Conservation (phyloP, 2,888 invertebrate species). For the Temnothorax rugatulus region DNA sequence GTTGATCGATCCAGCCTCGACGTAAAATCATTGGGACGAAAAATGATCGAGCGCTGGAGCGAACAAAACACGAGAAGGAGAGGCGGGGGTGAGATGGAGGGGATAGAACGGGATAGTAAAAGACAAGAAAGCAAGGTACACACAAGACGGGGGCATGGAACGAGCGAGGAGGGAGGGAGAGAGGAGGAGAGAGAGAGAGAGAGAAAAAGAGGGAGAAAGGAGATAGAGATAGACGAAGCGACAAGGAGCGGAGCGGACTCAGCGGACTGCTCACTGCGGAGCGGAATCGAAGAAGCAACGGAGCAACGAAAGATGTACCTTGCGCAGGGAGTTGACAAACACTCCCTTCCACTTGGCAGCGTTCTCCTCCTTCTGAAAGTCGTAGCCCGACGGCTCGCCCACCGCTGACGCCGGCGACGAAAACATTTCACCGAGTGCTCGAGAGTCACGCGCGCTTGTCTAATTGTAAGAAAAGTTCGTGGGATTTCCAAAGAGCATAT, state of each 20-base stretch:
- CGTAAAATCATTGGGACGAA: slow-evolving; percentile 42
- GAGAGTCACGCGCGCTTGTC: slow-evolving; percentile 1
- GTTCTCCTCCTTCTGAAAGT: slow-evolving; percentile 96
- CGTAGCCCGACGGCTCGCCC: slow-evolving; percentile 89
- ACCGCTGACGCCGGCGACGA: slow-evolving; percentile 86
- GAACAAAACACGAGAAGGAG: slow-evolving; percentile 11
- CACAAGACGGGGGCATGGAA: not conserved
- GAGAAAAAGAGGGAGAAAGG: not conserved
- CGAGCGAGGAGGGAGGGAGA: not conserved
- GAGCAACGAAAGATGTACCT: slow-evolving; percentile 88
- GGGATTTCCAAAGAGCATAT: slow-evolving; percentile 73
- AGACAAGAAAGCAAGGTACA: slow-evolving; percentile 12
- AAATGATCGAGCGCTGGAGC: slow-evolving; percentile 42
- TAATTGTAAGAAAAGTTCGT: slow-evolving; percentile 62
- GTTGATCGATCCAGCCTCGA: slow-evolving; percentile 50
- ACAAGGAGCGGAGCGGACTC: slow-evolving; percentile 11
- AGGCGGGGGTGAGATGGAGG: slow-evolving; percentile 24
- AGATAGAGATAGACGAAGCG: slow-evolving; percentile 12
- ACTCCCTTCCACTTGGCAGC: slow-evolving; percentile 97
- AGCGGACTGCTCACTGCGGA: no score
- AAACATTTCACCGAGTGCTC: slow-evolving; percentile 82
- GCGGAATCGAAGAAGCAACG: not conserved
- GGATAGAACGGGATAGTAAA: slow-evolving; percentile 26
- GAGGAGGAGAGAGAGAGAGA: not conserved
- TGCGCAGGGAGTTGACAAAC: slow-evolving; percentile 94